Conservation (phyloP, 2,797 vertebrate genomes). For the Poeciliopsis infans region DNA sequence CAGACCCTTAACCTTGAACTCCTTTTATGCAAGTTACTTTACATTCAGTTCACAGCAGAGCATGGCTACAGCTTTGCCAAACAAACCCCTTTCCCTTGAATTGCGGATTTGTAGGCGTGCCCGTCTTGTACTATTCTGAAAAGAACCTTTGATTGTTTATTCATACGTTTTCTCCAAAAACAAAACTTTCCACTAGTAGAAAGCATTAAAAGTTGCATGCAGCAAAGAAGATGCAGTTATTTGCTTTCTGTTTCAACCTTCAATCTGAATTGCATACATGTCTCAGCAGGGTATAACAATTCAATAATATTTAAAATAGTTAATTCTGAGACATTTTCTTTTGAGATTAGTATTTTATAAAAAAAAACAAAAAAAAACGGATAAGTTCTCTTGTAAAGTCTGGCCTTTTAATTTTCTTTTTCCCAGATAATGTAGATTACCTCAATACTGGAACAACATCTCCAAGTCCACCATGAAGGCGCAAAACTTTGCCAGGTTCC, state of each 20-base stretch:
- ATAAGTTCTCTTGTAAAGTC: background rate
- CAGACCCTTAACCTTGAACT: slow-evolving; percentile 1
- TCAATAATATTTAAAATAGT: background rate
- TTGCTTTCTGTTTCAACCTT: background rate
- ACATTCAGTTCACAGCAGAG: background rate
- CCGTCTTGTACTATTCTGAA: background rate
- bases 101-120: background rate
- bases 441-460: background rate
- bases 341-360: background rate
- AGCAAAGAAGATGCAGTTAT: background rate
- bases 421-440: background rate
- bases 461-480: background rate
- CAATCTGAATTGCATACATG: background rate
- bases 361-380: too few species aligned
- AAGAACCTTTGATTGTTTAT: background rate
- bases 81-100: background rate
- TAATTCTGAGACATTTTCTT: background rate
- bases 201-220: background rate
- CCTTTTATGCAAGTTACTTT: background rate
- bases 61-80: background rate
- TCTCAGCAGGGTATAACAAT: background rate
- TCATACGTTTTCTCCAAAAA: background rate
- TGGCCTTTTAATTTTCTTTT: background rate
- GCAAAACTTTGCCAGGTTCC: background rate
- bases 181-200: background rate